phyloP scores from a whole-genome alignment of 2,888 invertebrate genomes.

The Diplazon laetatorius region DNA sequence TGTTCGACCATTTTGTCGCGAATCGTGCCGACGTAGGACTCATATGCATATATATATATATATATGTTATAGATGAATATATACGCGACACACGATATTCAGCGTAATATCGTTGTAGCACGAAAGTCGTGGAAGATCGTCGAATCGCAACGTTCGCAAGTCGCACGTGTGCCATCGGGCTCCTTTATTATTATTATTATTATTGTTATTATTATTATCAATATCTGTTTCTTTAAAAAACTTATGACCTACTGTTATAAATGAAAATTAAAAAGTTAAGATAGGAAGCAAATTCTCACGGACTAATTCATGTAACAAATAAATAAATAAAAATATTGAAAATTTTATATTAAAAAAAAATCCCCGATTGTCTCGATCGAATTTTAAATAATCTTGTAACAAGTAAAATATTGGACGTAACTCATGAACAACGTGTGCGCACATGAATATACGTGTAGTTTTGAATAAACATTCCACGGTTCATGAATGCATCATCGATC shows the following conservation, averaged over 20 bases:
- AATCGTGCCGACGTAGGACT: conserved; percentile 47
- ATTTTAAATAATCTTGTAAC: too few species aligned
- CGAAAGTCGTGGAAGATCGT: conserved; percentile 18
- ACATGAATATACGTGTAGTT: too few species aligned
- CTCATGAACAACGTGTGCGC: too few species aligned
- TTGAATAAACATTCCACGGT: too few species aligned
- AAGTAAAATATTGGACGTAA: too few species aligned
- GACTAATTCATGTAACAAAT: too few species aligned
- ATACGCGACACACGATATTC: conserved; percentile 20
- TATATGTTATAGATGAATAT: conserved; percentile 18
- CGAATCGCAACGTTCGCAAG: conserved; percentile 7
- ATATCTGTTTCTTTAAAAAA: conserved; percentile 1
- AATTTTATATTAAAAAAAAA: too few species aligned
- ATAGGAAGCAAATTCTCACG: too few species aligned
- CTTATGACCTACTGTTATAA: neutral
- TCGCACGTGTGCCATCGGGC: conserved; percentile 16
- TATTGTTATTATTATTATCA: too few species aligned
- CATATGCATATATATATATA: conserved; percentile 23
- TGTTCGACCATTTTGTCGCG: conserved; percentile 47
- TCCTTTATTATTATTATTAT: conserved; percentile 16
- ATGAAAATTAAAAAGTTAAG: neutral
- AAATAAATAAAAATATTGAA: too few species aligned
- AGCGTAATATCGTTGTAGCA: conserved; percentile 16
- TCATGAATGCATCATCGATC: too few species aligned
- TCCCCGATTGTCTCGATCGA: too few species aligned